Evolutionary conservation across 2,797 vertebrate genomes (phyloP).

Genomic region (Anguilla pacifica): DNA sequence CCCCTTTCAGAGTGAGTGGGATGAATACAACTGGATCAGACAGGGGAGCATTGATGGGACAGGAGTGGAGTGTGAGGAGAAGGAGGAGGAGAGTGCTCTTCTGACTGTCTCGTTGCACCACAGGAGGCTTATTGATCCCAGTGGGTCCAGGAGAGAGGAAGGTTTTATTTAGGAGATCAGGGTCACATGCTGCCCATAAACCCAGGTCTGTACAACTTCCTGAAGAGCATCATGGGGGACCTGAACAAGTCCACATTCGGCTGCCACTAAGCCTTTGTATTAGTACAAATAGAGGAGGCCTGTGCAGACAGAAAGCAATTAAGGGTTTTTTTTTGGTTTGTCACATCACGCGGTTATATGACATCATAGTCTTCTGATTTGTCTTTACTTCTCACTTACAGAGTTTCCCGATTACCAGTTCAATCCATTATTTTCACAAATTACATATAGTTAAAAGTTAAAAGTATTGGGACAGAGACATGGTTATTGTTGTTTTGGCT

Average conservation of each 20-base stretch:
- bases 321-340: neutral
- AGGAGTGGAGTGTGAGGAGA: too few species aligned
- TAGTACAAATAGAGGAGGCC: neutral
- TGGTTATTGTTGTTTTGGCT: neutral
- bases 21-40: neutral
- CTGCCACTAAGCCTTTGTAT: neutral
- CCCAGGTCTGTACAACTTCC: neutral
- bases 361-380: neutral
- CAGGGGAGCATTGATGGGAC: neutral
- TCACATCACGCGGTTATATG: neutral
- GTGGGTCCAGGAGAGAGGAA: neutral
- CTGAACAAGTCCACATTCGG: neutral
- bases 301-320: neutral
- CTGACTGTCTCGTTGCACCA: neutral
- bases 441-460: neutral
- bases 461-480: neutral
- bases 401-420: neutral
- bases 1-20: neutral
- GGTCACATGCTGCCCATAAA: neutral
- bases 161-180: constrained; percentile 3
- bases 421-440: neutral
- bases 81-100: neutral
- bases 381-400: neutral
- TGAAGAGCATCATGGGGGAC: neutral
- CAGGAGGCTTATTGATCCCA: neutral